These are phyloP conservation scores for Tinamus major DNA, from an alignment of 2,797 vertebrate genomes.

Conservation along the genomic window DNA sequence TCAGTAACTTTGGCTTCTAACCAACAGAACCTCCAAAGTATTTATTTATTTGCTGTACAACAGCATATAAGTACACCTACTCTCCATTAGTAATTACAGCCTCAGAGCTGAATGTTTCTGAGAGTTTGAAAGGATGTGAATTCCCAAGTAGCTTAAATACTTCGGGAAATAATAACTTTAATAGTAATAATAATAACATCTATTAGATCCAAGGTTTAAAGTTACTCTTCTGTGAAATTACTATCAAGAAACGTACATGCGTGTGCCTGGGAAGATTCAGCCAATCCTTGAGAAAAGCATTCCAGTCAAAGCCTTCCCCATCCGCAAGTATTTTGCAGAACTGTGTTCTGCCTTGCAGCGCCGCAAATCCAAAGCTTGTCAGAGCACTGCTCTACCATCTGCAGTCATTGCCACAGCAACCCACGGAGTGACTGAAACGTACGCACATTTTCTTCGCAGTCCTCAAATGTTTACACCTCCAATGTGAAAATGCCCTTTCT, in stretches of 20 bases:
- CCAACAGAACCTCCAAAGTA: not conserved
- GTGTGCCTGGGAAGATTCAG: not conserved
- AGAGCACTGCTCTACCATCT: not conserved
- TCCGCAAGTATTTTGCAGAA: not conserved
- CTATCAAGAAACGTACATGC: not conserved
- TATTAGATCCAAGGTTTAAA: not conserved
- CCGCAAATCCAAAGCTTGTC: not conserved
- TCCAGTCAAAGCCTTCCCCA: not conserved
- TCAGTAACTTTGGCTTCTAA: not conserved
- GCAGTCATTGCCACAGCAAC: not conserved
- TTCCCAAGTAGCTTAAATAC: not conserved
- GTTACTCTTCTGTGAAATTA: not conserved
- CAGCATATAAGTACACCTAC: not conserved
- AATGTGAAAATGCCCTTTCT: not conserved
- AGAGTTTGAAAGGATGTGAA: not conserved
- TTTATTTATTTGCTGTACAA: not conserved
- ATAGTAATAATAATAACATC: not conserved
- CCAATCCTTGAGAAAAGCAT: not conserved
- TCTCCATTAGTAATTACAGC: no score
- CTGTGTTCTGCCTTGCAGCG: not conserved
- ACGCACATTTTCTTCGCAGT: not conserved
- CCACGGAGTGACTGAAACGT: not conserved
- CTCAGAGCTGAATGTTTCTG: not conserved
- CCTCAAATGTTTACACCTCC: not conserved
- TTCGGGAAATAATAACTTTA: not conserved